Evolutionary conservation across 2,797 vertebrate species (phyloP).

Genomic region (Malacoraja senta): DNA sequence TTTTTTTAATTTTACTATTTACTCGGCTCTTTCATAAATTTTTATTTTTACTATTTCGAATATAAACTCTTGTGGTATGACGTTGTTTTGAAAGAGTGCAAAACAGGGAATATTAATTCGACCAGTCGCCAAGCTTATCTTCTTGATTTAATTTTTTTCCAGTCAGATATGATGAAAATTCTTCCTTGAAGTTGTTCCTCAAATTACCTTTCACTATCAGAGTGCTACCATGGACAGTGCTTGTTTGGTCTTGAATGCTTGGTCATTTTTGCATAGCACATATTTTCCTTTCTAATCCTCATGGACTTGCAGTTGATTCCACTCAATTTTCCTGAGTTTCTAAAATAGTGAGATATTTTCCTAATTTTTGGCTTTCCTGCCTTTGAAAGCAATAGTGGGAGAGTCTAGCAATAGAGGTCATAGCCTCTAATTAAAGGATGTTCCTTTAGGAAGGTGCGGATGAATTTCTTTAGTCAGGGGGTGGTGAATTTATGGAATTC

Average conservation of each 20-base stretch:
- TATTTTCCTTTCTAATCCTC: background rate
- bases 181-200: background rate
- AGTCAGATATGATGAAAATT: background rate
- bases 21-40: background rate
- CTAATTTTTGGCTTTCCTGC: background rate
- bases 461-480: too few species aligned
- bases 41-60: background rate
- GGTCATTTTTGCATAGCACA: background rate
- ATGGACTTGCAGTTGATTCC: background rate
- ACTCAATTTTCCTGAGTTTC: background rate
- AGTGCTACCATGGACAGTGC: background rate
- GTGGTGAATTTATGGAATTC: too few species aligned
- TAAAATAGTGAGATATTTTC: background rate
- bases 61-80: background rate
- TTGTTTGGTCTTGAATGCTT: background rate
- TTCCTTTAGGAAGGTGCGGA: too few species aligned
- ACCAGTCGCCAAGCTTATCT: background rate
- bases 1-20: background rate
- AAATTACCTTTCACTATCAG: background rate
- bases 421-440: too few species aligned
- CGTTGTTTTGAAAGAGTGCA: background rate
- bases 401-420: too few species aligned
- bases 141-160: background rate
- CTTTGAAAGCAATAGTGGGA: background rate
- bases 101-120: background rate